Base-by-base conservation (phyloP, 2,797 vertebrate species). In the Gallirallus australis region DNA sequence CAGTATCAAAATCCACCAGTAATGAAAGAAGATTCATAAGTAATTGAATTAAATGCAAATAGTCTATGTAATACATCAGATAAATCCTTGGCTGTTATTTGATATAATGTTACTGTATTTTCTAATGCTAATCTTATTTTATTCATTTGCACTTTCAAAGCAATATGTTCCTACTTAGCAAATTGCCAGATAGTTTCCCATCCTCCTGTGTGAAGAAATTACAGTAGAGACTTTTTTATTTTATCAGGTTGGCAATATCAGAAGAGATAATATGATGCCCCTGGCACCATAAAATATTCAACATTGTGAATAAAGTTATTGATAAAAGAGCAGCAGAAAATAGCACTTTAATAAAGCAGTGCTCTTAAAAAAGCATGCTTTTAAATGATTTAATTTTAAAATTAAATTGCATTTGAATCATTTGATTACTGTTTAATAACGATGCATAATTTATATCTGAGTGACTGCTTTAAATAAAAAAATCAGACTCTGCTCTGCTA, bases 381-480 rank as follows among this genome's bases (percentile, higher is more conserved):
- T 85, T 23, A 70, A 92, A 83, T 68, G 0, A 87, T 72, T 94
- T 90, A 76, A 93, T 95, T 95, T 86, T 40, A 84, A 93, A 94
- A 92, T 66, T 86, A 76, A 92, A 82, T 72, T 45, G 9, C 17
- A 82, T 80, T 94, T 53, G 45, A 95, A 77, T 78, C 0, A 80
- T 89, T 94, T 94, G 83, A 93, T 91, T 86, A 83, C n/a, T 92
- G 66, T 80, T 90, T 84, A 88, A 95, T 88, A 94, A 83, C 18
- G 81, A 48, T 71, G 23, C 45, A 88, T 81, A 86, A 93, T 89
- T 92, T 60, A 79, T 76, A 88, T 59, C 5, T 50, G 57, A 86
- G 68, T 31, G 48, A 59, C 33, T 66, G 28, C 63, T 86, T 25
- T 19, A 77, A 47, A 48, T 21, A 56, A 45, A 37, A 50, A 35